Evolutionary conservation across 2,888 invertebrate genomes (phyloP).

Genomic region (Hemaris fuciformis): DNA sequence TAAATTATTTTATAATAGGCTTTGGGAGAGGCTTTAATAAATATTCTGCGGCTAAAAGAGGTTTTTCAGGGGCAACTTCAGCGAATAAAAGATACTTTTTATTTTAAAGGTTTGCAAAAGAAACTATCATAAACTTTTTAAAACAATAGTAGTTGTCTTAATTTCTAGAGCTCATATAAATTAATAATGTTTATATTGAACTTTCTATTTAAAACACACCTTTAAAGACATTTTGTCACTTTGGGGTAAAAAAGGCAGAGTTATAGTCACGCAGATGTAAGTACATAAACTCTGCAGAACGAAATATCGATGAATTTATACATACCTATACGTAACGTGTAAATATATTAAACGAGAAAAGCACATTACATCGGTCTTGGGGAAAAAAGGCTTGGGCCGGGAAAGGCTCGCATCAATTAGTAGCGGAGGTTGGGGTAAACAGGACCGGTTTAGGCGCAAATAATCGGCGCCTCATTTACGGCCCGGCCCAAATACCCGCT

Average conservation of each 20-base stretch:
- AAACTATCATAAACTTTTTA: too few relatives aligned
- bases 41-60: background rate
- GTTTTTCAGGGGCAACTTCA: background rate
- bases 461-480: slow-evolving; percentile 68
- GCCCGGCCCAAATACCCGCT: slow-evolving; percentile 39
- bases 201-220: too few relatives aligned
- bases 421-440: slow-evolving; percentile 59
- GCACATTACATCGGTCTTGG: slow-evolving; percentile 65
- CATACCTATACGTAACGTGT: slow-evolving; percentile 17
- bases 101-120: too few relatives aligned
- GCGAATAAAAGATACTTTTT: too few relatives aligned
- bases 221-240: too few relatives aligned
- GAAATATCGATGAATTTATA: background rate
- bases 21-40: background rate
- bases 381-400: slow-evolving; percentile 38
- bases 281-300: too few relatives aligned
- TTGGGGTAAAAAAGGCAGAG: too few relatives aligned
- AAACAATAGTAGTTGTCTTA: too few relatives aligned
- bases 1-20: background rate
- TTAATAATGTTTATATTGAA: too few relatives aligned
- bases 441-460: slow-evolving; percentile 45
- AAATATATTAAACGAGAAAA: slow-evolving; percentile 68
- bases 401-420: slow-evolving; percentile 66
- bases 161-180: too few relatives aligned
- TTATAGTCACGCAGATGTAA: too few relatives aligned